These are phyloP conservation scores for Zoroaster sp. DNA, from an alignment of 53 echinoderm and acorn worm species.

Conservation along the genomic window DNA sequence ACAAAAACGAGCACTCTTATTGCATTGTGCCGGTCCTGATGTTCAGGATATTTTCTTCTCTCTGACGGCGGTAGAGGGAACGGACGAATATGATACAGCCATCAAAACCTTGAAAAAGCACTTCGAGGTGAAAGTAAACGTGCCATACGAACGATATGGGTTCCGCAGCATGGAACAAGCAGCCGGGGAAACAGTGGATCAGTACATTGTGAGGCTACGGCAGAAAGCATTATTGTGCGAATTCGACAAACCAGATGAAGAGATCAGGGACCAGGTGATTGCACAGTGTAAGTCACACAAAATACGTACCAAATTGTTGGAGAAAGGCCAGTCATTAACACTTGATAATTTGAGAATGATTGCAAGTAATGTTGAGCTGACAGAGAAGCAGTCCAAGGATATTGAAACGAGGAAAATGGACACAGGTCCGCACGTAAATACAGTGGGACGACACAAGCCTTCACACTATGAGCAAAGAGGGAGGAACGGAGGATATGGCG, in stretches of 20 bases:
- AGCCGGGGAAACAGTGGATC: slow-evolving; percentile 9
- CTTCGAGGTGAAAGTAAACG: slow-evolving; percentile 34
- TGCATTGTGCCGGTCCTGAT: slow-evolving; percentile 44
- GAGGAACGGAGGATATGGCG: too few species aligned
- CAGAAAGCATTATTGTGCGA: slow-evolving; percentile 30
- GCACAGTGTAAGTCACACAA: background rate
- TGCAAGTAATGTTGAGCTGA: too few species aligned
- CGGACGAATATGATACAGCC: slow-evolving; percentile 12
- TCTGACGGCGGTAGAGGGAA: background rate
- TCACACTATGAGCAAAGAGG: too few species aligned
- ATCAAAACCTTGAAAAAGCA: background rate
- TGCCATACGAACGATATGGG: slow-evolving; percentile 26
- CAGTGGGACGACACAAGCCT: too few species aligned
- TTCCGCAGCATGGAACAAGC: slow-evolving; percentile 37
- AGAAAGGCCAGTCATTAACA: too few species aligned
- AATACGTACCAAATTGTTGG: background rate
- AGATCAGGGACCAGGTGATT: slow-evolving; percentile 16
- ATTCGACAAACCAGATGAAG: slow-evolving; percentile 12
- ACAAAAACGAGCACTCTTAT: slow-evolving; percentile 34
- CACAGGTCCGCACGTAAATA: too few species aligned
- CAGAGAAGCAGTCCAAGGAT: too few species aligned
- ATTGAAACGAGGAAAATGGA: too few species aligned
- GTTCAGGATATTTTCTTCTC: slow-evolving; percentile 42
- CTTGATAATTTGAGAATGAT: too few species aligned
- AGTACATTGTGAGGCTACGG: background rate